These are phyloP conservation scores for Daubentonia madagascariensis DNA, from an alignment of 2,113 vertebrate genomes.

Conservation along the genomic window DNA sequence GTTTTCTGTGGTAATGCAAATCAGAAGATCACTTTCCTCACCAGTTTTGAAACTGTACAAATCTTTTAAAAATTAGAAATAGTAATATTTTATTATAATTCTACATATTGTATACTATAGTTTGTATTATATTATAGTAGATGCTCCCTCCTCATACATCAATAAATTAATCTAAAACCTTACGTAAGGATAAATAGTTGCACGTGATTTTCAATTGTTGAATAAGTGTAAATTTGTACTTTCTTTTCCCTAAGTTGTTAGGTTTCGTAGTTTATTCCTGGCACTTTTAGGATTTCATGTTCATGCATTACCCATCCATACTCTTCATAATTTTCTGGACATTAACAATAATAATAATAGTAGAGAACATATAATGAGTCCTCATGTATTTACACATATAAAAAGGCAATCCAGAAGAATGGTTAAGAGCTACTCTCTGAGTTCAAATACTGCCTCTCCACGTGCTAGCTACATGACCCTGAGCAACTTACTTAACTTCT, in stretches of 20 bases:
- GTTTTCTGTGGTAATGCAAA: neutral
- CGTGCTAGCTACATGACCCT: neutral
- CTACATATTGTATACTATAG: neutral
- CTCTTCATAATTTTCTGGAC: neutral
- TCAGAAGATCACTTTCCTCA: neutral
- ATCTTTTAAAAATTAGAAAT: conserved; percentile 22
- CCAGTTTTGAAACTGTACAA: neutral
- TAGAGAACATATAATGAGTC: neutral
- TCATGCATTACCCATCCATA: neutral
- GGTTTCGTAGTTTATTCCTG: neutral
- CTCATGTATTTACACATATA: neutral
- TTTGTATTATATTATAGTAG: neutral
- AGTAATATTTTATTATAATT: neutral
- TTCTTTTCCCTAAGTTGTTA: neutral
- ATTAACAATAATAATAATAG: neutral
- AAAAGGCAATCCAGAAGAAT: neutral
- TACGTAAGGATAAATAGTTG: neutral
- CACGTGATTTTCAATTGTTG: neutral
- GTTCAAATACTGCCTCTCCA: neutral
- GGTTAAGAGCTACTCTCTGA: neutral
- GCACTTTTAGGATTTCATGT: neutral
- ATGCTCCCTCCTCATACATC: neutral
- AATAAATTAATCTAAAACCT: conserved; percentile 1
- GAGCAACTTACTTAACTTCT: neutral
- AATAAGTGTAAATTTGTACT: neutral